A percentile compares a stretch with the other conserved stretches of the same genome.
phyloP scores from a whole-genome alignment of 2,888 invertebrate species.

The Lithodes maja region DNA sequence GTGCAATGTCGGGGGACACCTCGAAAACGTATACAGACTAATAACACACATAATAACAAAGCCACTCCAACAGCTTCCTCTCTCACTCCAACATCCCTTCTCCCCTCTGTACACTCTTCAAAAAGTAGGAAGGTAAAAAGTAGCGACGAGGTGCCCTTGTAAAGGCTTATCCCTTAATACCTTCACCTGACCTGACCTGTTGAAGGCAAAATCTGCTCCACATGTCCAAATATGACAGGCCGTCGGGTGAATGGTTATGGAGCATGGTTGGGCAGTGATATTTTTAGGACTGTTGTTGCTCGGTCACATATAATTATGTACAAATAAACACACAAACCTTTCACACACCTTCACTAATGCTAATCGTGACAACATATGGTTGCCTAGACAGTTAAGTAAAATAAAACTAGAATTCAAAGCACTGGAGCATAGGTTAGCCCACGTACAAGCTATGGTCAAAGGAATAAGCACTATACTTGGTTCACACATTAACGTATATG shows the following conservation, averaged over 20 bases:
- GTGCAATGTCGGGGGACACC: background rate
- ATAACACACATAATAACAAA: too few species aligned
- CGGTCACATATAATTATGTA: slow-evolving; percentile 7
- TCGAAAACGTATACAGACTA: too few species aligned
- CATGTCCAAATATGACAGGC: slow-evolving; percentile 15
- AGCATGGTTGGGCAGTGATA: slow-evolving; percentile 19
- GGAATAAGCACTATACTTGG: background rate
- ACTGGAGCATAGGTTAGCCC: background rate
- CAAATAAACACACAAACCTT: slow-evolving; percentile 19
- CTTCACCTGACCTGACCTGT: background rate
- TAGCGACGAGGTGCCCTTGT: too few species aligned
- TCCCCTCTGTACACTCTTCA: too few species aligned
- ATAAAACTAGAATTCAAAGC: background rate
- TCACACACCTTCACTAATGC: background rate
- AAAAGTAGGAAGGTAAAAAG: too few species aligned
- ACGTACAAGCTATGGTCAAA: background rate
- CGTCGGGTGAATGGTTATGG: background rate
- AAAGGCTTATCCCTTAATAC: too few species aligned
- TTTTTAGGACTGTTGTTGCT: background rate
- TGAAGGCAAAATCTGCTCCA: slow-evolving; percentile 16
- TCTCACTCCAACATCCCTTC: too few species aligned
- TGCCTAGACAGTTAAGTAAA: slow-evolving; percentile 12
- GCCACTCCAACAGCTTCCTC: too few species aligned
- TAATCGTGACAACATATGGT: background rate
- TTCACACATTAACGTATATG: background rate